A percentile compares a stretch with the other conserved stretches of the same genome.
These are phyloP conservation scores for Tetragonula clypearis DNA, from an alignment of 1,140 invertebrate genomes.

Conservation along the genomic window DNA sequence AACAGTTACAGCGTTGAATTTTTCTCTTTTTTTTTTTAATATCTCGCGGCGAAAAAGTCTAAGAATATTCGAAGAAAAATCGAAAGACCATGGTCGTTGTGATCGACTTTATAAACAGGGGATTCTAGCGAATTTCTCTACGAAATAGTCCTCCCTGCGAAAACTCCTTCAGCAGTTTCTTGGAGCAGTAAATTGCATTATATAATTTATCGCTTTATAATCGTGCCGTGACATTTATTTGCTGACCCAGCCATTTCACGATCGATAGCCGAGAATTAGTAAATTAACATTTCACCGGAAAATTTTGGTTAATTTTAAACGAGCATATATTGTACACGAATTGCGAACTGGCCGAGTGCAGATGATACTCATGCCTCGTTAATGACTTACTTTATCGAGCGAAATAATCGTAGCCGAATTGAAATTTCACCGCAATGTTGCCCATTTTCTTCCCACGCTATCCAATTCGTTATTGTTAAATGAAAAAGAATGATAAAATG, in stretches of 20 bases:
- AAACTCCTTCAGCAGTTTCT: background rate
- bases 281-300: background rate
- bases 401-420: too few relatives aligned
- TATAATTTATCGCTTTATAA: background rate
- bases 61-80: background rate
- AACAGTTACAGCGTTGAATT: too few relatives aligned
- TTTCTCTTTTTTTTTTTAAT: too few relatives aligned
- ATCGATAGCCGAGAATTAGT: constrained; percentile 13
- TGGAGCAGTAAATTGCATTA: too few relatives aligned
- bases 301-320: background rate
- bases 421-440: too few relatives aligned
- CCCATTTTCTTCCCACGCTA: too few relatives aligned
- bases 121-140: too few relatives aligned
- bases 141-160: too few relatives aligned
- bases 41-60: too few relatives aligned
- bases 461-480: background rate
- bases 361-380: background rate
- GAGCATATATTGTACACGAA: background rate
- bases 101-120: too few relatives aligned
- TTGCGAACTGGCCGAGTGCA: background rate
- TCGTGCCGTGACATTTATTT: background rate
- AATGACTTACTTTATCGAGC: background rate
- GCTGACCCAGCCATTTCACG: background rate
- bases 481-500: background rate
- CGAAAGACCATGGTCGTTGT: too few relatives aligned